phyloP scores from a whole-genome alignment of 1,140 invertebrate genomes.

The Lasioglossum albipes region DNA sequence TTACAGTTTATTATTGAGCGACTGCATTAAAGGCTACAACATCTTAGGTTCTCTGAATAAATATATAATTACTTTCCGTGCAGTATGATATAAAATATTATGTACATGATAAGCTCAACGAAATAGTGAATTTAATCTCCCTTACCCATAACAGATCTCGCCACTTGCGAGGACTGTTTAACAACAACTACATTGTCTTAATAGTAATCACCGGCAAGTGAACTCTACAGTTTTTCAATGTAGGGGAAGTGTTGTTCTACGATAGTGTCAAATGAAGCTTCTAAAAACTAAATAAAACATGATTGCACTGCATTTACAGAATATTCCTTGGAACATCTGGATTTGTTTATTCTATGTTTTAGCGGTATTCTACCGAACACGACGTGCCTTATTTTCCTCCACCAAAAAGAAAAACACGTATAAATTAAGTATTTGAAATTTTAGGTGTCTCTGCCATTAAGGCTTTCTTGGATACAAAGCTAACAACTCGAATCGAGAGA shows the following conservation, averaged over 20 bases:
- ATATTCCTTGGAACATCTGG: constrained; percentile 8
- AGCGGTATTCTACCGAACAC: constrained; percentile 13
- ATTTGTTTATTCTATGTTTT: constrained; percentile 11
- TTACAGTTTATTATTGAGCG: constrained; percentile 53
- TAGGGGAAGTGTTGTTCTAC: background rate
- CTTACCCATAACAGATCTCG: constrained; percentile 20
- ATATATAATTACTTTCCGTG: constrained; percentile 40
- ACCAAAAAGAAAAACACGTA: constrained; percentile 7
- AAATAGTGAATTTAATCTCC: constrained; percentile 35
- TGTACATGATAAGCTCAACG: constrained; percentile 60
- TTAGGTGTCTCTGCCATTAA: constrained; percentile 8
- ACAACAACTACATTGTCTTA: background rate
- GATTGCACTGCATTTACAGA: constrained; percentile 48
- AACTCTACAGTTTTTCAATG: background rate
- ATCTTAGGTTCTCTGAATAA: constrained; percentile 47
- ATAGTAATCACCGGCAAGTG: constrained; percentile 8
- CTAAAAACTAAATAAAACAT: constrained; percentile 38
- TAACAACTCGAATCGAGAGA: constrained; percentile 25
- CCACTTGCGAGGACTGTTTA: background rate
- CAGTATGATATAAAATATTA: constrained; percentile 52
- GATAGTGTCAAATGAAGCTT: background rate
- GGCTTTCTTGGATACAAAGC: constrained; percentile 27
- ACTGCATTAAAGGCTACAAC: constrained; percentile 48
- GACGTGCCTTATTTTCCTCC: background rate
- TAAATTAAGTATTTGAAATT: constrained; percentile 25